Evolutionary conservation across 2,113 vertebrate genomes (phyloP), one percentile per base, ranked within the genome.

Genomic region (Sula dactylatra): DNA sequence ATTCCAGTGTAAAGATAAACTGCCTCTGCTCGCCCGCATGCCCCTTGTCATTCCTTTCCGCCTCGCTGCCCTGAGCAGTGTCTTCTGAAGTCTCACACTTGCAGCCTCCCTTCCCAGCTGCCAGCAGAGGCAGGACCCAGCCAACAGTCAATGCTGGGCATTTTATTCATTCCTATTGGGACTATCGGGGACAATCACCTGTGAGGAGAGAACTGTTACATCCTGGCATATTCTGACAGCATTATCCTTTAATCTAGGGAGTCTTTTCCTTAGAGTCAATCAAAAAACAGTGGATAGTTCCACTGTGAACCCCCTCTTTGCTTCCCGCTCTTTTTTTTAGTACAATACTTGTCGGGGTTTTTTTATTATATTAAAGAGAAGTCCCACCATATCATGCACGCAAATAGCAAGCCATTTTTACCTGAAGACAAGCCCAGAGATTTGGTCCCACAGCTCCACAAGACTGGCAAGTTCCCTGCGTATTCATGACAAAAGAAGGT

Each of bases 351-450:
- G n/a, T n/a, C n/a, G n/a, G n/a, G n/a, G n/a, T n/a, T 34, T 36
- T 49, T 45, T 77, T 86, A 42, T 40, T 4, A 15, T 9, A 38
- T 22, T 62, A 2, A 1, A 47, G 14, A 61, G 42, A 76, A 86
- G n/a, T 38, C 81, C 42, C 64, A 52, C n/a, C 16, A 24, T n/a
- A 38, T 34, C 64, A 77, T 40, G 69, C 67, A 81, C 25, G 49
- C 44, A 73, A 94, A 85, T 1, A 34, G 10, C 22, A 77, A 82
- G 15, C 47, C 32, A 54, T 74, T 38, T 88, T 98, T 98, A 99
- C 99, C 99, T 99, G 99, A 72, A 99, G 98, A 98, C 99, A 99
- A 82, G 99, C 99, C 99, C 99, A 99, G 49, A 99, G 98, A 97
- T 99, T 99, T 55, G 99, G 99, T 88, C 99, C 99, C 58, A 98